Evolutionary conservation across 2,888 invertebrate species (phyloP), one percentile per base, ranked within the genome.

Genomic region (Sericinus montela): DNA sequence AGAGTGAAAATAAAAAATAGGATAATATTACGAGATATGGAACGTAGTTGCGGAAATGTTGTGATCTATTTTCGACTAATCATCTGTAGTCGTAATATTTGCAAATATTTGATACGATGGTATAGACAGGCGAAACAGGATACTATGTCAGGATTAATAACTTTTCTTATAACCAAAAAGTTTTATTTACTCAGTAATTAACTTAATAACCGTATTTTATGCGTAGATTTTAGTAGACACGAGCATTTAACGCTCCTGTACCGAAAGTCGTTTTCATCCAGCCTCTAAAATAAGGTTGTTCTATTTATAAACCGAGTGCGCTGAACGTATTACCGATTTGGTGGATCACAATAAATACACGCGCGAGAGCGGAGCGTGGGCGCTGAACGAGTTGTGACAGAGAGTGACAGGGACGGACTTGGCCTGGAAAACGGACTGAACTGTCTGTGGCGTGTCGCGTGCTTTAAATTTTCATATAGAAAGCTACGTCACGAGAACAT

Each of bases 311-410:
- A 68, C 54, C 28, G 56, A 58, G 64, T 65, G 65, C 64, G 65
- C 61, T 65, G 62, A 69, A 65, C 67, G 65, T 62, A 60, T 67
- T 57, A 68, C 63, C 63, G 63, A 63, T 70, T 75, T 67, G 63
- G 73, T 72, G 72, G 73, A 73, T 69, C 63, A 72, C 69, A 75
- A 68, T 75, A 77, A 75, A 79, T 75, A 78, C 69, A 63, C 65
- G 59, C 58, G 54, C 53, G 51, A 54, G 30, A 52, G 55, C 63
- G 65, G 68, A 67, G 58, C 63, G 70, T 54, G 62, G 55, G 40
- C 37, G 57, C 51, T 56, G 11, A 37, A 48, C 41, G 39, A 28
- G 32, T 53, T 48, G 59, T 50, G 51, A 59, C 58, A 57, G 41
- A 44, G 44, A 47, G 45, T 48, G 56, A 54, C 53, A 55, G 45